These are phyloP conservation scores for Limanda limanda DNA, from an alignment of 2,113 vertebrate genomes.

Conservation along the genomic window DNA sequence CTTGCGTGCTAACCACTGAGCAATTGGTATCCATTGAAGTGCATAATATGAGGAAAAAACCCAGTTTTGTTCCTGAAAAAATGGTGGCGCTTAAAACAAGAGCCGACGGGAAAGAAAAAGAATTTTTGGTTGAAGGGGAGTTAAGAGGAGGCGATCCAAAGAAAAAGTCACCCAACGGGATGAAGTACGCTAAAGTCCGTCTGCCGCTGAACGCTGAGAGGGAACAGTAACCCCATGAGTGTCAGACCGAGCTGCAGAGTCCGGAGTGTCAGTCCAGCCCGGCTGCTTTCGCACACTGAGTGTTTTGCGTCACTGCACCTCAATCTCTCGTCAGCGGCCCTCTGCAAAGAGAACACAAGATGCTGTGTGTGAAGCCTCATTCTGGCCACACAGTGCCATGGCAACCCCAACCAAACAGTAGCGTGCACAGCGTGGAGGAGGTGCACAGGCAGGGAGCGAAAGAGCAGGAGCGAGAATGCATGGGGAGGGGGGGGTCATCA, in stretches of 20 bases:
- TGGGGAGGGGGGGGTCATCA: constrained; percentile 24
- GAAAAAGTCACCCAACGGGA: constrained; percentile 23
- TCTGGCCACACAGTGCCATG: constrained; percentile 80
- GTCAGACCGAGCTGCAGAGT: constrained; percentile 67
- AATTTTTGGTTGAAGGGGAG: not conserved
- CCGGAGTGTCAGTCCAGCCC: constrained; percentile 42
- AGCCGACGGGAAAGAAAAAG: constrained; percentile 10
- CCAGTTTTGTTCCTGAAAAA: constrained; percentile 72
- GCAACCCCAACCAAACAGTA: constrained; percentile 82
- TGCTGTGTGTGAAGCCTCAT: constrained; percentile 87
- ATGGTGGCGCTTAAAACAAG: constrained; percentile 62
- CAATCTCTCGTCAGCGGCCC: constrained; percentile 80
- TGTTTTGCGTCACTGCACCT: constrained; percentile 75
- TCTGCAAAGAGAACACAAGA: constrained; percentile 98
- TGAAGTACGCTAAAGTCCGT: constrained; percentile 5
- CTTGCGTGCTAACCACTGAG: constrained; percentile 87
- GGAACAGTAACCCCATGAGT: constrained; percentile 34
- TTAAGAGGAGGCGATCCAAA: not conserved
- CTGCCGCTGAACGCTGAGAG: constrained; percentile 41
- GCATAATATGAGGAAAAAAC: constrained; percentile 87
- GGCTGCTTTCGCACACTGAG: too few relatives aligned
- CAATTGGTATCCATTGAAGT: constrained; percentile 88
- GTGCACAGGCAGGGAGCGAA: constrained; percentile 58
- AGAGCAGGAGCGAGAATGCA: constrained; percentile 39
- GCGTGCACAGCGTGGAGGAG: constrained; percentile 58